Base-by-base conservation (phyloP, 2,888 invertebrate species). In the Cylloceria caligata region DNA sequence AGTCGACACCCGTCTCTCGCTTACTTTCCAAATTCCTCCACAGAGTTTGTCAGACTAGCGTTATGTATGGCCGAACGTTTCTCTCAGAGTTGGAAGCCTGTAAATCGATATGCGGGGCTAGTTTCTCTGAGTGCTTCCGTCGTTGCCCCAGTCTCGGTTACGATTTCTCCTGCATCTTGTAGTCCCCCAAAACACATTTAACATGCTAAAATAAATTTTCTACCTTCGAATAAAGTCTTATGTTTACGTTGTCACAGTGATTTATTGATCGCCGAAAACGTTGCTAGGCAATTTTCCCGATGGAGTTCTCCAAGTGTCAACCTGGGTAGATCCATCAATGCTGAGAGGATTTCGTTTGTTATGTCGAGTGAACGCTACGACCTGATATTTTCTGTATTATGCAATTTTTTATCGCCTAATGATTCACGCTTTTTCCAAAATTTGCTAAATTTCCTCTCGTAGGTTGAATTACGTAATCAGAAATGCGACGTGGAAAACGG, bases 91-190 rank as follows among this genome's bases (percentile, higher is more conserved):
- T 34, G 60, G 36, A 16, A 34, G 16, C 34, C 34, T 5, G 34
- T 19, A 60, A 34, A 60, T 60, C 60, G 60, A 60, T 60, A 60
- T 34, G 36, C 60, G 60, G 60, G 19, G 60, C 19, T 34, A 60
- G 60, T 60, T 60, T 60, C 34, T 34, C 60, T 34, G 60, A 60
- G 60, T 60, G 60, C 60, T 60, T 60, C 30, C 60, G 60, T 60
- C 60, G 19, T 16, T 16, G 34, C 60, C 1, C 19, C 34, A 19
- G 34, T 34, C 34, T 34, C 60, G 60, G 34, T 34, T 60, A 36
- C 60, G 16, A 19, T 60, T 60, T 60, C 60, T 3, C 34, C 60
- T 36, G 19, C 34, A 60, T 60, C 34, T 60, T 60, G 30, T 34
- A 60, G 60, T 34, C 34, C n/a, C 34, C 19, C 60, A 34, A n/a